Evolutionary conservation across 2,797 vertebrate species (phyloP).

Genomic region (Argyrosomus regius): DNA sequence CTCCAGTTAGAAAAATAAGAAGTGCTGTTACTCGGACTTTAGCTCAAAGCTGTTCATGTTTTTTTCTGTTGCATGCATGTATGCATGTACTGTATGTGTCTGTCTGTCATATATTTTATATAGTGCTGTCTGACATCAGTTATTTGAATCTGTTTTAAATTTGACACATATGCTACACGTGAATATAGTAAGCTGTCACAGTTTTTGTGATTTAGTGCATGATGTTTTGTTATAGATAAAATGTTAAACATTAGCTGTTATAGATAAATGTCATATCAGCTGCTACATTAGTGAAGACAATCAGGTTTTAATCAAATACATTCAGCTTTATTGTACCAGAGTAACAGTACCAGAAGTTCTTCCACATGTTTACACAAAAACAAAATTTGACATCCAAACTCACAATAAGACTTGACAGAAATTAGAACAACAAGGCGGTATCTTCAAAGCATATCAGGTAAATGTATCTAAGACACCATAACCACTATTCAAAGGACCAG

Average conservation of each 20-base stretch:
- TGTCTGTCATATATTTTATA: not conserved
- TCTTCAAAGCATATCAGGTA: not conserved
- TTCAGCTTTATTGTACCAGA: not conserved
- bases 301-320: not conserved
- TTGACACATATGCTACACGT: not conserved
- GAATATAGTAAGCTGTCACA: not conserved
- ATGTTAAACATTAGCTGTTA: not conserved
- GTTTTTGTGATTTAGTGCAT: not conserved
- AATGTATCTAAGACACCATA: no score
- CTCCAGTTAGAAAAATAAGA: not conserved
- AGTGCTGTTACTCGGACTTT: no score
- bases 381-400: not conserved
- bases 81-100: not conserved
- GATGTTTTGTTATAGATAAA: not conserved
- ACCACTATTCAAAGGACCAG: no score
- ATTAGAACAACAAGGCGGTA: not conserved
- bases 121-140: not conserved
- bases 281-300: not conserved
- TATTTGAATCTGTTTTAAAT: not conserved
- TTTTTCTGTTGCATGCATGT: not conserved
- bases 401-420: not conserved
- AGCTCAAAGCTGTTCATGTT: no score
- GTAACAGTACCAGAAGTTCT: not conserved
- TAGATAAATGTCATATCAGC: not conserved
- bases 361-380: not conserved